Evolutionary conservation across 2,113 vertebrate species (phyloP), one percentile per base, ranked within the genome.

Genomic region (Menura novaehollandiae): DNA sequence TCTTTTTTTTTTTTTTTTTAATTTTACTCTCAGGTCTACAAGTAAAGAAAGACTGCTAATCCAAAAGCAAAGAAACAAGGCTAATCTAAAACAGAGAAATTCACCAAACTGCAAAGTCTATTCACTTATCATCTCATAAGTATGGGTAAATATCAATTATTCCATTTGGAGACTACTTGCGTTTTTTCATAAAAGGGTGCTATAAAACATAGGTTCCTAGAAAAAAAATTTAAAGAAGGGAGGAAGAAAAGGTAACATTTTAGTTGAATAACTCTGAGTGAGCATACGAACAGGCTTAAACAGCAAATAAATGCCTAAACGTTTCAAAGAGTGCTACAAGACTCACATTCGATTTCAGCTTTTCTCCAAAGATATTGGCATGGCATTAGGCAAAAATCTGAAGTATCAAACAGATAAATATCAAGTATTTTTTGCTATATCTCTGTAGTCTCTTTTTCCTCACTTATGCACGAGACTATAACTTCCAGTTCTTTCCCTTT

Each of bases 381-480:
- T 64, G 32, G 8, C 5, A 75, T 81, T 59, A 88, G 17, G 20
- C n/a, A 82, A 84, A 93, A 90, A 53, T 11, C 26, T 49, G 51
- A 86, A 72, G 13, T 64, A 89, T 68, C 28, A 78, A 69, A 32
- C 4, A 62, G 23, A 63, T 12, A 74, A 33, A 43, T 63, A 74
- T 23, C 17, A 72, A 89, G 27, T 46, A 20, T 59, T 35, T 93
- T 91, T 78, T 85, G 46, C 2, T 10, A 12, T 63, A 66, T 13
- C 15, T 28, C 35, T 93, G 15, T 72, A 82, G 73, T 74, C 11
- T 26, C 18, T 67, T 75, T 91, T 88, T 69, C 30, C 64, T 72
- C 28, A 33, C 6, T 77, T 59, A 32, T 63, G 32, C 7, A 56
- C 0, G 0, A 79, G 62, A 18, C 18, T 59, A 3, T 12, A 59